Conservation (phyloP, 2,113 vertebrate species). For the Aplodontia rufa region DNA sequence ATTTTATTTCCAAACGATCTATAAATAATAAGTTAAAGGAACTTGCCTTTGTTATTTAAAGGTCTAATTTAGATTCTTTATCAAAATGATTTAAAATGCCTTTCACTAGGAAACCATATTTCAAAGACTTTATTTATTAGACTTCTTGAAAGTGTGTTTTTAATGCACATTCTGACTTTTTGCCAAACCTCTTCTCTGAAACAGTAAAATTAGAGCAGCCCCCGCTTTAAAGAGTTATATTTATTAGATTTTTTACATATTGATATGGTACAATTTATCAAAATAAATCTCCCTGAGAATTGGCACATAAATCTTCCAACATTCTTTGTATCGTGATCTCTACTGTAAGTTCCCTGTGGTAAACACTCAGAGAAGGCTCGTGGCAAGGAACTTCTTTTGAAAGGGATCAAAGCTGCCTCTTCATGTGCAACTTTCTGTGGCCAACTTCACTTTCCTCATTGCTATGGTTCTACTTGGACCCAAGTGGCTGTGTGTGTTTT, state of each 20-base stretch:
- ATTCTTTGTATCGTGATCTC: slow-evolving; percentile 24
- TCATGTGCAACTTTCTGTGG: slow-evolving; percentile 6
- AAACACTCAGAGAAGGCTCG: slow-evolving; percentile 52
- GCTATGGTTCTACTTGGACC: background rate
- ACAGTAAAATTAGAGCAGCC: slow-evolving; percentile 77
- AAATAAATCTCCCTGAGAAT: slow-evolving; percentile 84
- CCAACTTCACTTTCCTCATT: background rate
- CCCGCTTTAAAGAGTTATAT: slow-evolving; percentile 82
- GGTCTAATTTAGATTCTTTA: slow-evolving; percentile 87
- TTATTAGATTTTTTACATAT: slow-evolving; percentile 88
- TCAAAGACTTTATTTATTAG: slow-evolving; percentile 89
- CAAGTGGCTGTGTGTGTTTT: slow-evolving; percentile 34
- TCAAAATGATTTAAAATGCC: slow-evolving; percentile 90
- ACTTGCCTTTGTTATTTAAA: slow-evolving; percentile 81
- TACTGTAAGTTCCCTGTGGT: slow-evolving; percentile 65
- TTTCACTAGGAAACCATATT: slow-evolving; percentile 86
- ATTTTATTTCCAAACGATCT: slow-evolving; percentile 82
- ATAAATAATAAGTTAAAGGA: slow-evolving; percentile 87
- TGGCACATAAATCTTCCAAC: slow-evolving; percentile 83
- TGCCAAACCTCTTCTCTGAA: slow-evolving; percentile 85
- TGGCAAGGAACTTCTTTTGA: background rate
- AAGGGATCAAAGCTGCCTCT: background rate
- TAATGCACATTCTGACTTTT: slow-evolving; percentile 90
- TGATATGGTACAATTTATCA: slow-evolving; percentile 84
- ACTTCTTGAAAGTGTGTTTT: slow-evolving; percentile 87